Evolutionary conservation across 2,113 vertebrate species (phyloP).

Genomic region (Sporophila hypoxantha): DNA sequence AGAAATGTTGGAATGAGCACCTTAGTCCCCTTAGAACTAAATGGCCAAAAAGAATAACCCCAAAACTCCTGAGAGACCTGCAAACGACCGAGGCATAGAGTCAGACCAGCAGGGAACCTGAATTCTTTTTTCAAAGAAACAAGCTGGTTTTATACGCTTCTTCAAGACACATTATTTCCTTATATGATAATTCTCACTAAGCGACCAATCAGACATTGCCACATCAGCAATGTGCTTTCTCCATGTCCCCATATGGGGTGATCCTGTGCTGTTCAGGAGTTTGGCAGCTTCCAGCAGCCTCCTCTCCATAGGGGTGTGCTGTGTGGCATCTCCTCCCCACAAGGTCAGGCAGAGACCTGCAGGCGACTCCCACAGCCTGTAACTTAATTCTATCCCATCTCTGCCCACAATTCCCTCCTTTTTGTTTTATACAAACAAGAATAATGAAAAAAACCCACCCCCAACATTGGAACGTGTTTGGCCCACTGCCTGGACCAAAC

Average conservation of each 20-base stretch:
- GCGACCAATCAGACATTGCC: no score
- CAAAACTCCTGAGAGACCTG: neutral
- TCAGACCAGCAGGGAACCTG: neutral
- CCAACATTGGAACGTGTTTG: neutral
- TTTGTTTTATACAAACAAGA: neutral
- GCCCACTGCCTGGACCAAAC: neutral
- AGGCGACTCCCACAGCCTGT: neutral
- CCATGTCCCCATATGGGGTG: no score
- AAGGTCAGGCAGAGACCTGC: neutral
- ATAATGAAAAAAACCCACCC: no score
- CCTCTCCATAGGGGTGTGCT: neutral
- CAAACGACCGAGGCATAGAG: accelerated
- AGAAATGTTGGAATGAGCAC: neutral
- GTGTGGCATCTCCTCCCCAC: no score
- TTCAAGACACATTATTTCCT: neutral
- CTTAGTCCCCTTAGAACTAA: neutral
- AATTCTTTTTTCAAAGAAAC: neutral
- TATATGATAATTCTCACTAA: neutral
- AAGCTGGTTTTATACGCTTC: neutral
- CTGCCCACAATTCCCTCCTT: neutral
- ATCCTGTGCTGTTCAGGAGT: neutral
- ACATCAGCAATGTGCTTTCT: neutral
- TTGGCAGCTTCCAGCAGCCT: neutral
- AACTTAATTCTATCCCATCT: neutral
- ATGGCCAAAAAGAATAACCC: neutral